Evolutionary conservation across 1,140 invertebrate genomes (phyloP), one percentile per base, ranked within the genome.

Genomic region (Carposina sasakii): DNA sequence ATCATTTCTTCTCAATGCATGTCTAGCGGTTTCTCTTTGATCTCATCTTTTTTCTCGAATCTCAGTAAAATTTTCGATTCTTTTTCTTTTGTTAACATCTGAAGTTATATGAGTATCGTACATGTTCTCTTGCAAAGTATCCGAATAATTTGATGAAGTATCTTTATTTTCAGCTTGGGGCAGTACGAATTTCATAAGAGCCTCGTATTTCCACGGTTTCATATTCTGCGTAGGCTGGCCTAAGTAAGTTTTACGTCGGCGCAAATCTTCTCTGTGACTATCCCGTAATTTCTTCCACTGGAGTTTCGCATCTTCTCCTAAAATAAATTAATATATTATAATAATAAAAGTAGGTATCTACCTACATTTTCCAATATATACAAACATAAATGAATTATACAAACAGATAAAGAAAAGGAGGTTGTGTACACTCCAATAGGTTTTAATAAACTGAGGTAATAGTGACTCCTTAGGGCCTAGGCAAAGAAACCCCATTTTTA

Each of bases 241-340:
- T 23, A 47, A 43, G 6, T 37, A n/a, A 24, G 53, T 50, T 26
- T 63, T 63, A 26, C 60, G 31, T 40, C 57, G 36, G 34, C 54
- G 44, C 26, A 60, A 31, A 34, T 58, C 62, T 58, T 65, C 52
- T 42, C 58, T 50, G 47, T 65, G 59, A 33, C 58, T 55, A 40
- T 65, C 59, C 37, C 62, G 22, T 45, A 65, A 54, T 28, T 54
- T 57, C 33, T 65, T 65, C 62, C 58, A 65, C 39, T 54, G 51
- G 41, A 33, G 37, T 61, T 64, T 64, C 0, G 54, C 58, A 52
- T 65, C 58, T 39, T 47, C 51, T 48, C 46, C 51, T 57, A 19
- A 9, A 53, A 58, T 15, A 43, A 30, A 28, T 15, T 30, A 28
- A 24, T 30, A 23, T 52, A 15, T 56, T n/a, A n/a, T n/a, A n/a